Percentiles rank a stretch among this genome's conserved stretches.
These are phyloP conservation scores for Drosophila nebulosa DNA, from an alignment of 1,140 invertebrate genomes.

Conservation along the genomic window DNA sequence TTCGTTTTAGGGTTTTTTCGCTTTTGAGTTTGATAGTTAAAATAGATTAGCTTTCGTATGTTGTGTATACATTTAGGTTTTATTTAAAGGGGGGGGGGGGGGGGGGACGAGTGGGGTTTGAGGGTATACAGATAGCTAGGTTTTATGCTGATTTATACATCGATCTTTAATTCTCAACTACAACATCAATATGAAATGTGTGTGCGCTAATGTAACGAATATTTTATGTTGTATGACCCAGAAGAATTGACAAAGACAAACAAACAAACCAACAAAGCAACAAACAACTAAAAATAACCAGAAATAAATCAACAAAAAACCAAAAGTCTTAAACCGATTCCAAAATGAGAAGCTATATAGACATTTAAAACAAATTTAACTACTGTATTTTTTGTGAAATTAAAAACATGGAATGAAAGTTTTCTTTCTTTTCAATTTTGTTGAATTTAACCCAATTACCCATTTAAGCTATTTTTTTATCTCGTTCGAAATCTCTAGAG, in stretches of 20 bases:
- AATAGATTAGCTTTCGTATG: neutral
- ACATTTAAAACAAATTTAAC: neutral
- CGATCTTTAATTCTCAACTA: constrained; percentile 24
- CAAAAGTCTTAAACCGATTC: neutral
- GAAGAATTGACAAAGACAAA: neutral
- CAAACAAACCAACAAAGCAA: neutral
- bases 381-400: neutral
- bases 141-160: constrained; percentile 5
- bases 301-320: neutral
- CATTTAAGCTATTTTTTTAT: neutral
- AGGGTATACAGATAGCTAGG: no score
- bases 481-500: no score
- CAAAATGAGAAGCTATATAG: neutral
- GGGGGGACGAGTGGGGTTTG: no score
- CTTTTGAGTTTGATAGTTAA: constrained; percentile 1
- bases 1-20: neutral
- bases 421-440: neutral
- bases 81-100: constrained; percentile 42
- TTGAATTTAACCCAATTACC: neutral
- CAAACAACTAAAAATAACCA: neutral
- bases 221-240: neutral
- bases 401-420: neutral
- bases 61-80: constrained; percentile 41
- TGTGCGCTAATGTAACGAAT: neutral
- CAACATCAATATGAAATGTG: constrained; percentile 31